phyloP scores from a whole-genome alignment of 2,797 vertebrate species.

The Platyrinchus mystaceus region DNA sequence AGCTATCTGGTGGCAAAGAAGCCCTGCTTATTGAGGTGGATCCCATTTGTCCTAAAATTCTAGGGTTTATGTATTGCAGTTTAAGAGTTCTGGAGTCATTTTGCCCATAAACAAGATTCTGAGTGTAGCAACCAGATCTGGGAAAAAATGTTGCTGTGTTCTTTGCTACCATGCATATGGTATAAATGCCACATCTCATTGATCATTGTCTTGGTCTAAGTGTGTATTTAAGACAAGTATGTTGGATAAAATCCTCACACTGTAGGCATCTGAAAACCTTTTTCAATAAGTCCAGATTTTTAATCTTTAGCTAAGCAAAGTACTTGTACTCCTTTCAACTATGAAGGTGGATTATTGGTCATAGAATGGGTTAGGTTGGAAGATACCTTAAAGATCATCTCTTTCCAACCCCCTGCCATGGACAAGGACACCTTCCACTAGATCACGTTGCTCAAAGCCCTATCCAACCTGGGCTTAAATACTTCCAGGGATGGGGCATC shows the following conservation, averaged over 20 bases:
- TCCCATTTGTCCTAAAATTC: neutral
- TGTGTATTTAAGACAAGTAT: neutral
- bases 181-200: neutral
- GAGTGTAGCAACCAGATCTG: neutral
- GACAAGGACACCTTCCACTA: neutral
- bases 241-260: neutral
- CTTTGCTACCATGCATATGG: neutral
- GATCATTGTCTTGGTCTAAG: neutral
- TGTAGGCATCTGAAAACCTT: neutral
- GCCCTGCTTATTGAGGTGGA: neutral
- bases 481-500: neutral
- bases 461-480: neutral
- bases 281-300: neutral
- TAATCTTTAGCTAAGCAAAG: neutral
- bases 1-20: neutral
- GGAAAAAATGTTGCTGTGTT: neutral
- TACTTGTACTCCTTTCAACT: neutral
- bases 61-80: neutral
- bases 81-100: neutral
- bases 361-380: neutral
- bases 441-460: neutral
- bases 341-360: neutral
- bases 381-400: neutral
- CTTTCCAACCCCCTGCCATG: neutral
- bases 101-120: neutral